Evolutionary conservation across 1,140 invertebrate species (phyloP).

Genomic region (Cepaea nemoralis): DNA sequence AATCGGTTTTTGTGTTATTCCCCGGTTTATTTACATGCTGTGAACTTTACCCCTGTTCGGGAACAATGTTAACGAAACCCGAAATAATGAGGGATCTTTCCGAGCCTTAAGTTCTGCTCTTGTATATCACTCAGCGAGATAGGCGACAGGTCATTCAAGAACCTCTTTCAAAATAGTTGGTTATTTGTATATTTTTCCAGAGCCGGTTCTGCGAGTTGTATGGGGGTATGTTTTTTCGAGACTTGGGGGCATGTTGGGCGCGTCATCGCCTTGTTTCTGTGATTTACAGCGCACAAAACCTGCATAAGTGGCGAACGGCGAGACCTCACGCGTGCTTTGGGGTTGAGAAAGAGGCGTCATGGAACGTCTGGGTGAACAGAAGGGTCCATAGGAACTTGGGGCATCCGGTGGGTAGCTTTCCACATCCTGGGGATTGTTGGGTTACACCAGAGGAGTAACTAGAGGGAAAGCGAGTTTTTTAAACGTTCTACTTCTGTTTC

Average conservation of each 20-base stretch:
- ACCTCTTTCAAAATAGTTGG: not conserved
- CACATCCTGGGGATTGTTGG: too few species aligned
- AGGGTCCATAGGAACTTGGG: not conserved
- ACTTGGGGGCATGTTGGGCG: slow-evolving; percentile 5
- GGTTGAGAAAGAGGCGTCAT: not conserved
- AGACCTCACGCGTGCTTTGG: slow-evolving; percentile 5
- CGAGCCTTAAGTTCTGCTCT: not conserved
- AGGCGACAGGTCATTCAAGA: not conserved
- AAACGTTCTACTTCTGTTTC: too few species aligned
- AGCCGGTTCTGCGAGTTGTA: not conserved
- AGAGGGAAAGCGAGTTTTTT: too few species aligned
- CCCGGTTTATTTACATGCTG: not conserved
- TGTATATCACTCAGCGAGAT: not conserved
- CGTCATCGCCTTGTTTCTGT: slow-evolving; percentile 18
- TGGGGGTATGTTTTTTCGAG: not conserved
- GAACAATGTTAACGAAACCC: not conserved
- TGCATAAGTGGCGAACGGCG: not conserved
- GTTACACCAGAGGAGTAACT: too few species aligned
- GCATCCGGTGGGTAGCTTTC: too few species aligned
- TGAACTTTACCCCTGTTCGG: not conserved
- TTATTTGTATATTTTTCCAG: not conserved
- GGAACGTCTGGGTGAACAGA: not conserved
- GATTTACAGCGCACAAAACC: slow-evolving; percentile 16
- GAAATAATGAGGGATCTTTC: not conserved
- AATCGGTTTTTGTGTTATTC: not conserved